Conservation (phyloP, 2,888 invertebrate species). For the Eudemis profundana region DNA sequence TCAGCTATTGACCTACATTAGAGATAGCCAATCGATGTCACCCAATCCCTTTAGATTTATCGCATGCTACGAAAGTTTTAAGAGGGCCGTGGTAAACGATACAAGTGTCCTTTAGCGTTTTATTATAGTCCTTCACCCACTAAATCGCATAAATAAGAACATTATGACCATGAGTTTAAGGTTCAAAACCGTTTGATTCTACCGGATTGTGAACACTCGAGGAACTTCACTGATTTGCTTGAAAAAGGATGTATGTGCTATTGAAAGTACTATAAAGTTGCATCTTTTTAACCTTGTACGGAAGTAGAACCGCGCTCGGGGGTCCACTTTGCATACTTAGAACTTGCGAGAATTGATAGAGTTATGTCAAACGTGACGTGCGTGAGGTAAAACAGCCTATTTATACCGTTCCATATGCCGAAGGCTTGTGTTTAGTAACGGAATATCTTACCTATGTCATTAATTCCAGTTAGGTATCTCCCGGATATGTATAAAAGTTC, state of each 20-base stretch:
- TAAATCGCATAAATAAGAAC: neutral
- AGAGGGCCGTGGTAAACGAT: conserved; percentile 33
- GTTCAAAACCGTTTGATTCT: neutral
- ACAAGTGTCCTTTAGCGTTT: conserved; percentile 27
- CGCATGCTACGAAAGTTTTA: conserved; percentile 31
- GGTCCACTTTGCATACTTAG: conserved; percentile 25
- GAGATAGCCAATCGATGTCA: conserved; percentile 34
- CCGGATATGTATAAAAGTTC: too few relatives aligned
- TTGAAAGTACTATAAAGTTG: neutral
- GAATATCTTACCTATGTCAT: neutral
- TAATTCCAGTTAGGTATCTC: neutral
- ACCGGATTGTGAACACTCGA: neutral
- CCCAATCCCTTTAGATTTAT: conserved; percentile 39
- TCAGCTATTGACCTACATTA: conserved; percentile 33
- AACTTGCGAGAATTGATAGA: conserved; percentile 10
- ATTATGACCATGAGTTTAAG: neutral
- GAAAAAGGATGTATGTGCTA: neutral
- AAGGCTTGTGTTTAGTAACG: neutral
- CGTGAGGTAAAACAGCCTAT: conserved; percentile 9
- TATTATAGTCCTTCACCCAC: conserved; percentile 4
- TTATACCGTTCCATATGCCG: conserved; percentile 5
- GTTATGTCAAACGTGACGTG: conserved; percentile 23
- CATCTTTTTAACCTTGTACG: neutral
- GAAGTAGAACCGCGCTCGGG: neutral
- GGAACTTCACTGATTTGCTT: neutral